These are phyloP conservation scores for Cephus nigrinus DNA, from an alignment of 2,888 invertebrate species.

Conservation along the genomic window DNA sequence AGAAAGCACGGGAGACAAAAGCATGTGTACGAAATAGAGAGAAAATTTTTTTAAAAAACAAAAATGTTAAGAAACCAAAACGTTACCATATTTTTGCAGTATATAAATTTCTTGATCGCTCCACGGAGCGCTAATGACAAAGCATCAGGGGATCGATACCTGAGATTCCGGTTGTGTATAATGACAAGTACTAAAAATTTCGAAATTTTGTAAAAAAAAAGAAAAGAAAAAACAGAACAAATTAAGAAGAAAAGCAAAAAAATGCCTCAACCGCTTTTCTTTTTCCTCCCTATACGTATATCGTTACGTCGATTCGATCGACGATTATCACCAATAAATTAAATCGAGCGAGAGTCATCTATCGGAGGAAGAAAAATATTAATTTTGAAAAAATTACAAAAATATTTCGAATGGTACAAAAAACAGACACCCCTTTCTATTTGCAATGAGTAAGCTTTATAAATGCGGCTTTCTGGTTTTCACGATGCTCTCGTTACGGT, in stretches of 20 bases:
- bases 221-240: background rate
- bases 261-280: background rate
- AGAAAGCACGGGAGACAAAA: background rate
- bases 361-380: background rate
- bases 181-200: background rate
- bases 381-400: background rate
- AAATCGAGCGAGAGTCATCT: background rate
- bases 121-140: background rate
- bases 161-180: background rate
- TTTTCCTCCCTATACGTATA: background rate
- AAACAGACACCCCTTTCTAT: slow-evolving; percentile 5
- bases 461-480: slow-evolving; percentile 41
- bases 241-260: background rate
- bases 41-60: background rate
- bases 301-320: background rate
- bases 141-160: background rate
- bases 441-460: background rate
- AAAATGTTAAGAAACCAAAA: background rate
- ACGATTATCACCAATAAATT: background rate
- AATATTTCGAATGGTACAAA: slow-evolving; percentile 8
- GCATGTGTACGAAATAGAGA: background rate
- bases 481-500: slow-evolving; percentile 16
- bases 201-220: background rate
- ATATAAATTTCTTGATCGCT: background rate
- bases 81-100: background rate